Evolutionary conservation across 2,888 invertebrate species (phyloP).

Genomic region (Drosophila meridionalis): DNA sequence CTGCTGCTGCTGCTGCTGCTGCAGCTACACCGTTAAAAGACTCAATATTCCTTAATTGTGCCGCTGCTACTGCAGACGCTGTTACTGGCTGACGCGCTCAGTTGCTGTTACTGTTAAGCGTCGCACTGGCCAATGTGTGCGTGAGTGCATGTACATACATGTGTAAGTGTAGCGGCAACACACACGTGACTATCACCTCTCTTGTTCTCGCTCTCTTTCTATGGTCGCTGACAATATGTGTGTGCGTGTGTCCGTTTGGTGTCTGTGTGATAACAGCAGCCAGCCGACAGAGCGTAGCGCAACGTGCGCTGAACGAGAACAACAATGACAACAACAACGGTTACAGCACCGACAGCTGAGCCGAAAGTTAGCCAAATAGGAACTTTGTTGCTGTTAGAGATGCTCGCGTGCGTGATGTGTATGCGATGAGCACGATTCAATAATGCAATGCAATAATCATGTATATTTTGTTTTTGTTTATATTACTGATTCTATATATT

Average conservation of each 20-base stretch:
- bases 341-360: slow-evolving; percentile 30
- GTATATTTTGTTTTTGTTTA: not conserved
- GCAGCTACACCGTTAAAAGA: slow-evolving; percentile 6
- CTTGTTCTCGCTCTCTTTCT: slow-evolving; percentile 41
- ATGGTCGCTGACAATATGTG: slow-evolving; percentile 8
- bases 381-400: slow-evolving; percentile 32
- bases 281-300: slow-evolving; percentile 32
- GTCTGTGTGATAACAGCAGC: slow-evolving; percentile 44
- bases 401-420: slow-evolving; percentile 26
- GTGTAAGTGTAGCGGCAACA: slow-evolving; percentile 30
- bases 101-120: slow-evolving; percentile 29
- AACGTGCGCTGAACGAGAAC: slow-evolving; percentile 25
- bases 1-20: slow-evolving; percentile 22
- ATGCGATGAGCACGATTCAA: no score
- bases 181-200: slow-evolving; percentile 54
- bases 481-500: not conserved
- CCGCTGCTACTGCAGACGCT: slow-evolving; percentile 13
- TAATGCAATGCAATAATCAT: not conserved
- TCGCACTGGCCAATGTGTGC: slow-evolving; percentile 5
- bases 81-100: slow-evolving; percentile 25
- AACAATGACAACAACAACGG: slow-evolving; percentile 9
- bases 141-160: slow-evolving; percentile 9
- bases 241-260: not conserved
- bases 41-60: slow-evolving; percentile 11
- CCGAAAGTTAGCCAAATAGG: slow-evolving; percentile 37